These are phyloP conservation scores for Cyclophora punctaria DNA, from an alignment of 2,888 invertebrate species.

Conservation along the genomic window DNA sequence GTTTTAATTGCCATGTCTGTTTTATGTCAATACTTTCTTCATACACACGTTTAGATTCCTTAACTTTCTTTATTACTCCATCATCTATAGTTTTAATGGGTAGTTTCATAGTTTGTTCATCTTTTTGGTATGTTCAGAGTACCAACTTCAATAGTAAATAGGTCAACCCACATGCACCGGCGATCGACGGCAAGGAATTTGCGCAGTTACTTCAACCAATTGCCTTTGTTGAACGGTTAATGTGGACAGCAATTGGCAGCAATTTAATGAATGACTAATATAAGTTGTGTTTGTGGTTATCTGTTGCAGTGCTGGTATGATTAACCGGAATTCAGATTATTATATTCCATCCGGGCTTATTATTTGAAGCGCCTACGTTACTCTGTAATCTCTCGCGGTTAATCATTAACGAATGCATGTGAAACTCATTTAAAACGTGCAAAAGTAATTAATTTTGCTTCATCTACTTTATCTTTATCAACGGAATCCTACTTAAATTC, in stretches of 20 bases:
- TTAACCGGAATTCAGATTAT: not conserved
- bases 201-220: conserved; percentile 16
- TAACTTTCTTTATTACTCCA: not conserved
- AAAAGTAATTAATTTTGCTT: no score
- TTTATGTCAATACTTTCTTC: conserved; percentile 42
- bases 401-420: no score
- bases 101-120: no score
- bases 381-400: no score
- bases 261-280: conserved; percentile 7
- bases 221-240: conserved; percentile 11
- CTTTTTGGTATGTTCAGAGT: no score
- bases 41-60: conserved; percentile 1
- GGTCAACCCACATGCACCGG: conserved; percentile 20
- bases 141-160: conserved; percentile 7
- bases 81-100: not conserved
- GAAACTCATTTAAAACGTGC: no score
- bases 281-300: not conserved
- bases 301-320: no score
- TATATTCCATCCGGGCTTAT: conserved; percentile 5
- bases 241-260: conserved; percentile 8
- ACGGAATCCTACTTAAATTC: no score
- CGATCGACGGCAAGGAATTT: conserved; percentile 15
- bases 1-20: conserved; percentile 53
- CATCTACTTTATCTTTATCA: no score
- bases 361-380: no score